A percentile compares a stretch with the other conserved stretches of the same genome.
These are phyloP conservation scores for Picathartes gymnocephalus DNA, from an alignment of 2,113 vertebrate species.

Conservation along the genomic window DNA sequence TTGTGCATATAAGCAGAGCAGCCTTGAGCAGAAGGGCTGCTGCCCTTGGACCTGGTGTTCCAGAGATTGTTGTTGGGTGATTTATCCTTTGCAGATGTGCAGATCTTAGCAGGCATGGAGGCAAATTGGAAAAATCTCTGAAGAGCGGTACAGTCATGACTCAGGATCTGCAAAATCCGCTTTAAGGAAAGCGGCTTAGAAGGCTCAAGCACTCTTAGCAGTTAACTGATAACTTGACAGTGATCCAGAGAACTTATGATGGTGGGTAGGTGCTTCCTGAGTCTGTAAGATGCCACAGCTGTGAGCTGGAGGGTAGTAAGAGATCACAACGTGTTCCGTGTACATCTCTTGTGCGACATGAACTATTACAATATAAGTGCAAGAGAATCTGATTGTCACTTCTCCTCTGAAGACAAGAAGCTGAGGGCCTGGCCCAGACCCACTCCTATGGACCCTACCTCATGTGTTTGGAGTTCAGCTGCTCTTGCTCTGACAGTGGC, in stretches of 20 bases:
- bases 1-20: not conserved
- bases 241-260: not conserved
- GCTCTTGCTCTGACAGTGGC: not conserved
- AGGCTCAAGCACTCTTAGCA: not conserved
- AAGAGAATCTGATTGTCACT: not conserved
- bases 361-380: not conserved
- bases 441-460: not conserved
- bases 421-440: not conserved
- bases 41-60: not conserved
- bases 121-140: not conserved
- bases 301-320: not conserved
- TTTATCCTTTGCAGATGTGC: not conserved
- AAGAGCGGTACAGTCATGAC: not conserved
- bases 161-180: not conserved
- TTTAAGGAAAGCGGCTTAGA: not conserved
- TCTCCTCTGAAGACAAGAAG: not conserved
- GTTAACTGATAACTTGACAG: not conserved
- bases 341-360: not conserved
- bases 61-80: not conserved
- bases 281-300: not conserved
- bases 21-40: not conserved
- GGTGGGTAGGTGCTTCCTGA: not conserved
- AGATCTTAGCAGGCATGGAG: not conserved
- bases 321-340: fast-evolving
- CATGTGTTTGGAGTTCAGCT: not conserved